Evolutionary conservation across 2,797 vertebrate species (phyloP).

Genomic region (Crypturellus tataupa): DNA sequence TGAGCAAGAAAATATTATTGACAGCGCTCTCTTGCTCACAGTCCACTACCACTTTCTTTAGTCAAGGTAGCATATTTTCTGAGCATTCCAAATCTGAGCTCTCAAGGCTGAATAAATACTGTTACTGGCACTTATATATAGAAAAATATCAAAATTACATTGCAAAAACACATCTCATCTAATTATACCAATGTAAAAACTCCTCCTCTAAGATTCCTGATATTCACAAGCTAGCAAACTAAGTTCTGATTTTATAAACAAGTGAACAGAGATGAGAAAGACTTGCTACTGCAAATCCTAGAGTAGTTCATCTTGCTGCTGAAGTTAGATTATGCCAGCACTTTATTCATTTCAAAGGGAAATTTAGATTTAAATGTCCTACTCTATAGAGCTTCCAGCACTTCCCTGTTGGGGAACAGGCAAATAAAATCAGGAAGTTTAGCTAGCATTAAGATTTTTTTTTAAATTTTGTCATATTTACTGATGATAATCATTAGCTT

Average conservation of each 20-base stretch:
- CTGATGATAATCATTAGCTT: not conserved
- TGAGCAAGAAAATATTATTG: not conserved
- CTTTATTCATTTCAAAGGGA: not conserved
- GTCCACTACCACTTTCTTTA: not conserved
- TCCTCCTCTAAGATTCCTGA: not conserved
- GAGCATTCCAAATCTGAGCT: not conserved
- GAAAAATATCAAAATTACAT: not conserved
- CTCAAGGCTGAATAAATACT: not conserved
- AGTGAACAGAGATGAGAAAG: not conserved
- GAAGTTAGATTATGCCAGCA: not conserved
- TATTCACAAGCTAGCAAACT: not conserved
- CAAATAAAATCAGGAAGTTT: not conserved
- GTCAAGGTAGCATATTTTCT: not conserved
- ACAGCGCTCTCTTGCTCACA: fast-evolving
- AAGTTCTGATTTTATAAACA: not conserved
- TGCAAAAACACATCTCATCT: not conserved
- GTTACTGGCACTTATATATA: not conserved
- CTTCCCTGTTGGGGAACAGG: not conserved
- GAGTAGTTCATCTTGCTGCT: not conserved
- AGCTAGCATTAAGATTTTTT: not conserved
- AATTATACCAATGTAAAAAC: not conserved
- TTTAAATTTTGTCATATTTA: not conserved
- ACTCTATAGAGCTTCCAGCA: not conserved
- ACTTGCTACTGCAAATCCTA: not conserved
- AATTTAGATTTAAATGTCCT: conserved; percentile 1